Evolutionary conservation across 2,113 vertebrate genomes (phyloP).

Genomic region (Muscicapa adusta): DNA sequence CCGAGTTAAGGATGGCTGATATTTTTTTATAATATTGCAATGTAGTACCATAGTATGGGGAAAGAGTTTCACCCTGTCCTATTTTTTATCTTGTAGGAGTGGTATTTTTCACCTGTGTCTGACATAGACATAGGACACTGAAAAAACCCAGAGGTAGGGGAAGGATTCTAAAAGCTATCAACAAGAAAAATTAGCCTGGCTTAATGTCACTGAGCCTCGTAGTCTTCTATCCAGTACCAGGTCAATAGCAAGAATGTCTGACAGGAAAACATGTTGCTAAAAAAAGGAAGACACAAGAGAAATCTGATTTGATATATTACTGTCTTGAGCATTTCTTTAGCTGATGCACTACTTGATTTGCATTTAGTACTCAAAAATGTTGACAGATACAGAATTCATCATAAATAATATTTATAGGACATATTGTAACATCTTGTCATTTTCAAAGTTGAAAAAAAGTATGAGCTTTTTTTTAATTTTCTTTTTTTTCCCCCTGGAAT

Average conservation of each 20-base stretch:
- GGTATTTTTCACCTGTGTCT: not conserved
- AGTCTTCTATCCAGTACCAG: not conserved
- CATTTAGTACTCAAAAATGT: not conserved
- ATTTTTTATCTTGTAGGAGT: not conserved
- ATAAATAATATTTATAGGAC: not conserved
- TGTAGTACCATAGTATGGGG: not conserved
- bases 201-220: not conserved
- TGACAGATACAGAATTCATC: not conserved
- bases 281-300: not conserved
- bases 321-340: not conserved
- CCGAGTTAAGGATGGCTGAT: not conserved
- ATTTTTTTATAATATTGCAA: not conserved
- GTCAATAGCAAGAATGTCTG: not conserved
- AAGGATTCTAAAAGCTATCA: not conserved
- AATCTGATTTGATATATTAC: not conserved
- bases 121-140: not conserved
- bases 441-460: not conserved
- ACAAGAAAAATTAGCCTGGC: not conserved
- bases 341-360: not conserved
- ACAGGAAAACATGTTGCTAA: not conserved
- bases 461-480: rapidly evolving
- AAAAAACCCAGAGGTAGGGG: not conserved
- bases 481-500: not conserved
- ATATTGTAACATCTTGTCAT: not conserved
- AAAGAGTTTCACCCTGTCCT: not conserved